Conservation (phyloP, 2,797 vertebrate species). For the Champsocephalus gunnari region DNA sequence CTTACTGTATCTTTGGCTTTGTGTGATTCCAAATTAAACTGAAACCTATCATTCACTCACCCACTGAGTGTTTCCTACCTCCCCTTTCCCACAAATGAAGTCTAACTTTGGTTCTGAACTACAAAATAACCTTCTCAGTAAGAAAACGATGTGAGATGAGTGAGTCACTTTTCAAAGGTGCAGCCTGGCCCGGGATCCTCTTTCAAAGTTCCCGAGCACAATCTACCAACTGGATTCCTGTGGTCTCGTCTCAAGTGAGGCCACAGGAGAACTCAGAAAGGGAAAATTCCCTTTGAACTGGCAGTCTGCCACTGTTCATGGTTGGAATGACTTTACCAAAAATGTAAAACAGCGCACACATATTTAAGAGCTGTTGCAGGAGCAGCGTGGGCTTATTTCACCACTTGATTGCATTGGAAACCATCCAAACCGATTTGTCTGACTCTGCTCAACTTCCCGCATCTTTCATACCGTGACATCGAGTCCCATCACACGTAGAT, state of each 20-base stretch:
- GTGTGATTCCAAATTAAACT: constrained; percentile 55
- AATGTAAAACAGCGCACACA: constrained; percentile 63
- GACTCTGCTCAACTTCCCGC: constrained; percentile 35
- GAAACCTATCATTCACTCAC: constrained; percentile 60
- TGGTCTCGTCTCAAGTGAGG: constrained; percentile 76
- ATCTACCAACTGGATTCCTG: constrained; percentile 82
- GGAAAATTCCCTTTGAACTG: constrained; percentile 84
- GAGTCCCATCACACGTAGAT: constrained; percentile 50
- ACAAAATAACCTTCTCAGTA: constrained; percentile 75
- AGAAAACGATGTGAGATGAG: constrained; percentile 69
- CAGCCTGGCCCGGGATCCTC: constrained; percentile 69
- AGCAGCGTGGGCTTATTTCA: constrained; percentile 56
- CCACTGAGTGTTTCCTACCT: constrained; percentile 56
- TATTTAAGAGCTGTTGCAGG: constrained; percentile 68
- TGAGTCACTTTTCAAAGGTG: constrained; percentile 77
- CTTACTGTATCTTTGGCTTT: constrained; percentile 50
- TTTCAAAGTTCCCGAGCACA: constrained; percentile 79
- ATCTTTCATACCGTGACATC: constrained; percentile 38
- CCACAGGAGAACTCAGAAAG: constrained; percentile 77
- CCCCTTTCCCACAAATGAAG: constrained; percentile 52
- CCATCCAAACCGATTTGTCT: constrained; percentile 49
- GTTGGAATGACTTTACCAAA: constrained; percentile 84
- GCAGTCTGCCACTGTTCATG: constrained; percentile 78
- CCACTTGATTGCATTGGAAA: constrained; percentile 64
- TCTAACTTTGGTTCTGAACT: constrained; percentile 54